Evolutionary conservation across 2,113 vertebrate genomes (phyloP).

Genomic region (Fukomys damarensis): DNA sequence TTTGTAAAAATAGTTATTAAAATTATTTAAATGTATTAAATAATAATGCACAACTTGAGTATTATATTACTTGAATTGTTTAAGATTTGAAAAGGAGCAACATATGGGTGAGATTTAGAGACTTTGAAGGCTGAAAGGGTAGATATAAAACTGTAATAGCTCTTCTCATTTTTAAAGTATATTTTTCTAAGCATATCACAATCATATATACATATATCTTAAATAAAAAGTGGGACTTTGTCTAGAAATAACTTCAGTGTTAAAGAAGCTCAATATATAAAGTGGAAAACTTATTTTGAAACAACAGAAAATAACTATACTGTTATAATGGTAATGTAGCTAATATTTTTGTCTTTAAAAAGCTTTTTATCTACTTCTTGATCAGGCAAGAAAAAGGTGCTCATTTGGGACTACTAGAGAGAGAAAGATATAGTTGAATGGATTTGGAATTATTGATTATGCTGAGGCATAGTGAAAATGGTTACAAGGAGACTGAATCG

Average conservation of each 20-base stretch:
- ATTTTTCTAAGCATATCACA: not conserved
- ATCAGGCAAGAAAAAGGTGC: constrained; percentile 33
- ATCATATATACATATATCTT: not conserved
- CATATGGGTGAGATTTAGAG: not conserved
- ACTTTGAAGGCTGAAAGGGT: not conserved
- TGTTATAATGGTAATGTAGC: constrained; percentile 49
- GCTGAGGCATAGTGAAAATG: not conserved
- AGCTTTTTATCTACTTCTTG: constrained; percentile 54
- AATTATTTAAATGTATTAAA: not conserved
- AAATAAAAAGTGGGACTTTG: constrained; percentile 8
- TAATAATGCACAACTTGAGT: not conserved
- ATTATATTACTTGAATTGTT: not conserved
- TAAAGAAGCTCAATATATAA: constrained; percentile 46
- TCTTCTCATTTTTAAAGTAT: not conserved
- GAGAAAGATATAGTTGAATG: constrained; percentile 55
- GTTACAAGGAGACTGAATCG: constrained; percentile 39
- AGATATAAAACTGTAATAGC: not conserved
- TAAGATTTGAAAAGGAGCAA: constrained; percentile 20
- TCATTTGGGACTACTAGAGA: constrained; percentile 20
- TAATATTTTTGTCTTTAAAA: constrained; percentile 69
- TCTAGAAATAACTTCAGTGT: constrained; percentile 38
- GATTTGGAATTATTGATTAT: constrained; percentile 66
- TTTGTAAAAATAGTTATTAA: not conserved
- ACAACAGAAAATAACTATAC: constrained; percentile 57
- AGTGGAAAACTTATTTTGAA: constrained; percentile 67